Evolutionary conservation across 2,113 vertebrate genomes (phyloP).

Genomic region (Hippocampus zosterae): DNA sequence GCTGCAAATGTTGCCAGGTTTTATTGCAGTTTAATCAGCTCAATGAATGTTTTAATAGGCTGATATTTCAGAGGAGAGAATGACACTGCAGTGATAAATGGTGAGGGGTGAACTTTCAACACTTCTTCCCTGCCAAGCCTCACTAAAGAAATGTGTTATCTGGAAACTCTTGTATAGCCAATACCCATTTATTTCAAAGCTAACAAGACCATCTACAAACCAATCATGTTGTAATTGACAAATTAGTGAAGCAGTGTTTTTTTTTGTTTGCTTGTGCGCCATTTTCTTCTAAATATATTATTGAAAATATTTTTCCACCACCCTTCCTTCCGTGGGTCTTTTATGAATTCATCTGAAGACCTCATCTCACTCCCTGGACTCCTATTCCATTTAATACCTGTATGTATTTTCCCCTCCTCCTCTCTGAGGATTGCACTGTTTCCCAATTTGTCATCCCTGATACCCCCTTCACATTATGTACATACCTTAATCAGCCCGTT

Average conservation of each 20-base stretch:
- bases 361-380: conserved; percentile 36
- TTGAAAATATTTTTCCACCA: background rate
- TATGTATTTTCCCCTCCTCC: conserved; percentile 42
- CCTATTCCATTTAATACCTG: conserved; percentile 56
- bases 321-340: conserved; percentile 2
- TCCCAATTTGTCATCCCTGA: conserved; percentile 48
- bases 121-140: conserved; percentile 38
- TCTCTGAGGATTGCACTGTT: conserved; percentile 42
- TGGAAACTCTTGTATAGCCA: conserved; percentile 2
- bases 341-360: conserved; percentile 48
- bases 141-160: conserved; percentile 14
- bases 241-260: background rate
- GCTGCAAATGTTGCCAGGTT: conserved; percentile 63
- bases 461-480: conserved; percentile 44
- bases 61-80: conserved; percentile 64
- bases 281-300: background rate
- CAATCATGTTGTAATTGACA: conserved; percentile 2
- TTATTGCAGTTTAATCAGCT: conserved; percentile 71
- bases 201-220: conserved; percentile 25
- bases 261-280: background rate
- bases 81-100: conserved; percentile 60
- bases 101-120: conserved; percentile 17
- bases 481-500: conserved; percentile 49
- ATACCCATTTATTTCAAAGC: conserved; percentile 23
- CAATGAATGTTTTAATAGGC: conserved; percentile 71